Conservation (phyloP, 1,140 invertebrate genomes). For the Colletes gigas region DNA sequence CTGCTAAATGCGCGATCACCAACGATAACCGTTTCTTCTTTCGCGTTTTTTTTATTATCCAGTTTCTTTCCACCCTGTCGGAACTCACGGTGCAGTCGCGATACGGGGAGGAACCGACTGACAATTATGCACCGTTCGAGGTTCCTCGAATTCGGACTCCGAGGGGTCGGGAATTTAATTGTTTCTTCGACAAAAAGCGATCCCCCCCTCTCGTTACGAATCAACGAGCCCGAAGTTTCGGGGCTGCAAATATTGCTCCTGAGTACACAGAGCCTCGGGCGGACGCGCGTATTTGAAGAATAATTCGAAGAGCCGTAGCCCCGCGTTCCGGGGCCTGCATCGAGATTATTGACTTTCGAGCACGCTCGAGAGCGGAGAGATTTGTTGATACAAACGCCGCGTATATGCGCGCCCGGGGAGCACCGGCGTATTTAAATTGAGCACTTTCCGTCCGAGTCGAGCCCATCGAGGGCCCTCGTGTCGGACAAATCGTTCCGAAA, state of each 20-base stretch:
- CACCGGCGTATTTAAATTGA: conserved; percentile 1
- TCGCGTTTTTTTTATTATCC: background rate
- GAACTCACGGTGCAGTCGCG: background rate
- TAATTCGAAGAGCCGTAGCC: conserved; percentile 30
- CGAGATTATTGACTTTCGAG: conserved; percentile 51
- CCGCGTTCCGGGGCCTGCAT: conserved; percentile 20
- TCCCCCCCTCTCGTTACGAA: background rate
- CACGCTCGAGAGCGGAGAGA: conserved; percentile 18
- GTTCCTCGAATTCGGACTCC: background rate
- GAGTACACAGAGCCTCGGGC: conserved; percentile 23
- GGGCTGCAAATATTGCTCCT: conserved; percentile 39
- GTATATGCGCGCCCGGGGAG: background rate
- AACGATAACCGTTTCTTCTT: background rate
- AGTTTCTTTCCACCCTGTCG: background rate
- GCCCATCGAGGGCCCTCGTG: background rate
- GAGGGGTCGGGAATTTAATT: conserved; percentile 33
- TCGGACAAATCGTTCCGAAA: background rate
- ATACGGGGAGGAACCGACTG: background rate
- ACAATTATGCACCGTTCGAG: conserved; percentile 31
- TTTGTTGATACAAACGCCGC: conserved; percentile 16
- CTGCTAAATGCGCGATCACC: background rate
- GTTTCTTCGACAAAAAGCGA: conserved; percentile 27
- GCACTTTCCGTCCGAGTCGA: background rate
- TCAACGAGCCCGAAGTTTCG: conserved; percentile 36
- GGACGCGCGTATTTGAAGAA: conserved; percentile 34